Evolutionary conservation across 2,113 vertebrate genomes (phyloP).

Genomic region (Callipepla californica): DNA sequence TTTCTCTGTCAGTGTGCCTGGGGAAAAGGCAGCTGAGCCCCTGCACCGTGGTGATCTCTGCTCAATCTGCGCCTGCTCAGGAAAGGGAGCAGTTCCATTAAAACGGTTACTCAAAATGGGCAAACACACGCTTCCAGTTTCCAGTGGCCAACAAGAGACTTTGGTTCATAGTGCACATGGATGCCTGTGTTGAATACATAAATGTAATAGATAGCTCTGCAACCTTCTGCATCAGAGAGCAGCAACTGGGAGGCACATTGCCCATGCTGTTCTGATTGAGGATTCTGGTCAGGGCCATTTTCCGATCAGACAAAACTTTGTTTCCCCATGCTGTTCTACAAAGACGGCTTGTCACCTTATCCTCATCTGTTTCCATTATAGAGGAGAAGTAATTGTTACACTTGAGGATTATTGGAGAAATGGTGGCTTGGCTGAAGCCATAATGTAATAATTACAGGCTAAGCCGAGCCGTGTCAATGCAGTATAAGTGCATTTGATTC

Average conservation of each 20-base stretch:
- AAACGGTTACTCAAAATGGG: not conserved
- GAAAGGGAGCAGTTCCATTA: not conserved
- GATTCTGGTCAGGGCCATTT: slow-evolving; percentile 13
- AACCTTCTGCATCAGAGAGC: not conserved
- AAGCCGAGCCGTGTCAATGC: slow-evolving; percentile 36
- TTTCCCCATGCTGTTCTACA: slow-evolving; percentile 13
- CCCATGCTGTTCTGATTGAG: not conserved
- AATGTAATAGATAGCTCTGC: not conserved
- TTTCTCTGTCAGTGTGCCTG: not conserved
- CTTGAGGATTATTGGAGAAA: slow-evolving; percentile 57
- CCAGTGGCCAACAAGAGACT: not conserved
- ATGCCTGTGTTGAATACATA: not conserved
- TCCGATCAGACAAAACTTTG: slow-evolving; percentile 20
- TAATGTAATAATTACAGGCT: slow-evolving; percentile 61
- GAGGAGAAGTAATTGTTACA: slow-evolving; percentile 59
- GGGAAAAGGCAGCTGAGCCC: not conserved
- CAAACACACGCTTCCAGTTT: not conserved
- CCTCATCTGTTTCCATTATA: slow-evolving; percentile 48
- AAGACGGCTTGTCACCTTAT: slow-evolving; percentile 47
- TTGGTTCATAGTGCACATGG: not conserved
- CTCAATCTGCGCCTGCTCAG: not conserved
- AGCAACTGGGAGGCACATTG: slow-evolving; percentile 12
- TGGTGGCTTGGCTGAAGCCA: slow-evolving; percentile 39
- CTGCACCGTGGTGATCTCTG: fast-evolving
- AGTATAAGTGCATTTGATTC: slow-evolving; percentile 30